Evolutionary conservation across 1,140 invertebrate genomes (phyloP), one percentile per base, ranked within the genome.

Genomic region (Drosophila parabipectinata): DNA sequence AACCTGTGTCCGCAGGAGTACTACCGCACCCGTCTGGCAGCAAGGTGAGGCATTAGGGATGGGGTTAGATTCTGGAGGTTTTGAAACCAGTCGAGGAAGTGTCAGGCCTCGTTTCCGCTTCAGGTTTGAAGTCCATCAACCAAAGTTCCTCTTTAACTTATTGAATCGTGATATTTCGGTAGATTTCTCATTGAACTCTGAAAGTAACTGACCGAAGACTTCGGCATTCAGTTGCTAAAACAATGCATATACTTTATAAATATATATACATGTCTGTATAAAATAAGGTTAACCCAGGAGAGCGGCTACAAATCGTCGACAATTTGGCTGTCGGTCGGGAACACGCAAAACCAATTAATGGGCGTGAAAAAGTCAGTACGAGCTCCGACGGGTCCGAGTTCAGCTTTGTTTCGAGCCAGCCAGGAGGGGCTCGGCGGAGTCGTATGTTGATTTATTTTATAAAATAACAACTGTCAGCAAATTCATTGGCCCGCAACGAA

Each of bases 261-360:
- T 9, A 10, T 9, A 32, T 32, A 2, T 32, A 9, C 3, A 12
- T 12, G 34, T 21, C 21, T n/a, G 34, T 37, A 12, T 1, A 10
- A 37, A 45, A 64, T 51, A 56, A 66, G 34, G 37, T 67, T 67
- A 67, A 67, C 60, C 18, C 41, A 47, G 50, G 34, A 60, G 51
- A 55, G 48, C 24, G 52, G 67, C 81, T 67, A 85, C 83, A 85
- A 88, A 88, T 85, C 78, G 82, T 88, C 83, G 83, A 78, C 82
- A 88, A 88, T 85, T 85, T 85, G 82, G 66, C 83, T 87, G 83
- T 88, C 82, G 62, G 48, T 66, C 67, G 61, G 62, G 72, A 83
- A 88, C 83, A 88, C 83, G 83, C 83, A 88, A 88, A 88, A 83
- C 79, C 83, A 88, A 88, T 88, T 88, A 88, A 88, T 83, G 83